Conservation (phyloP, 2,888 invertebrate genomes). For the Philereme vetulata region DNA sequence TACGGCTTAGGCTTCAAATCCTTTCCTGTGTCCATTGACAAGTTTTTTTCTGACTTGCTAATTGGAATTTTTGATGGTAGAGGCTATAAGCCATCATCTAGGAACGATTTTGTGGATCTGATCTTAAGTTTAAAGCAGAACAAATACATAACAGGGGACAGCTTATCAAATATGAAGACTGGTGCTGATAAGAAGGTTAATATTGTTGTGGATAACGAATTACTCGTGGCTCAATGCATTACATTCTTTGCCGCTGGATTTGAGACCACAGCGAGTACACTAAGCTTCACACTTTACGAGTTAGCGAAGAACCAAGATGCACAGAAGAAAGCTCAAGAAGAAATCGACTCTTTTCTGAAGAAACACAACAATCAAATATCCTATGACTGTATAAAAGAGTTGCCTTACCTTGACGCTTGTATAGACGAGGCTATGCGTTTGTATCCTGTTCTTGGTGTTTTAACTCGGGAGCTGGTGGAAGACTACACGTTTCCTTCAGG, state of each 20-base stretch:
- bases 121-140: constrained; percentile 53
- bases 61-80: constrained; percentile 50
- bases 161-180: constrained; percentile 48
- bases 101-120: constrained; percentile 62
- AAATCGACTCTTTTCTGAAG: constrained; percentile 52
- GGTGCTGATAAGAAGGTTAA: constrained; percentile 43
- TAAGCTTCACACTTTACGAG: constrained; percentile 52
- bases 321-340: constrained; percentile 47
- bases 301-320: constrained; percentile 52
- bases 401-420: constrained; percentile 56
- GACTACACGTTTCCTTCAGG: constrained; percentile 61
- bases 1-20: constrained; percentile 52
- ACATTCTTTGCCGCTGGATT: constrained; percentile 71
- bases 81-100: constrained; percentile 45
- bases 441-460: constrained; percentile 59
- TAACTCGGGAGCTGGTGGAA: constrained; percentile 60
- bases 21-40: constrained; percentile 45
- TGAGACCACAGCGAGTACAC: constrained; percentile 58
- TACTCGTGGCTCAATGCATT: constrained; percentile 80
- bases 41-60: constrained; percentile 52
- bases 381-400: constrained; percentile 51
- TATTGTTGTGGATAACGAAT: constrained; percentile 61
- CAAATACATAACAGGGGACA: constrained; percentile 52
- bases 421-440: constrained; percentile 57
- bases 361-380: constrained; percentile 46